A percentile compares a stretch with the other conserved stretches of the same genome.
phyloP scores from a whole-genome alignment of 2,888 invertebrate species.

The Tetranychus truncatus region DNA sequence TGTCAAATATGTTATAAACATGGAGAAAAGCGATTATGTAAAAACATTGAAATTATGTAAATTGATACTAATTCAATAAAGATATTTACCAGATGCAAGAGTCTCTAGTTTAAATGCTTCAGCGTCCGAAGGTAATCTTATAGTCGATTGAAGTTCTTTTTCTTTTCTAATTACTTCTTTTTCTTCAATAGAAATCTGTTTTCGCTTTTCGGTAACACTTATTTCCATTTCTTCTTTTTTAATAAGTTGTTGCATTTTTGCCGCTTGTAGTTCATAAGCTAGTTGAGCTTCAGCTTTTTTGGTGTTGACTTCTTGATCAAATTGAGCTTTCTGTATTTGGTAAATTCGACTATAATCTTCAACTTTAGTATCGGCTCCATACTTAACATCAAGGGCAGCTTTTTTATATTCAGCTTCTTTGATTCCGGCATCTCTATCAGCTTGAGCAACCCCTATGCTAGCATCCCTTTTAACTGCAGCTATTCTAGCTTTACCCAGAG shows the following conservation, averaged over 20 bases:
- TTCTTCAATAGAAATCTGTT: conserved; percentile 85
- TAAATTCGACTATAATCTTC: conserved; percentile 80
- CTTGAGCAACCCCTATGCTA: conserved; percentile 80
- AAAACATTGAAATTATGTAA: no score
- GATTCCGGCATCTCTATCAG: conserved; percentile 86
- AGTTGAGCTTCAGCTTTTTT: conserved; percentile 91
- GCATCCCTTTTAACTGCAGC: conserved; percentile 82
- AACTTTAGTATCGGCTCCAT: conserved; percentile 84
- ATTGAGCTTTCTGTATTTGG: conserved; percentile 85
- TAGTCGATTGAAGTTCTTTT: conserved; percentile 67
- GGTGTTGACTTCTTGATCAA: conserved; percentile 57
- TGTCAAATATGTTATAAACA: no score
- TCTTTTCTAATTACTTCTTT: conserved; percentile 85
- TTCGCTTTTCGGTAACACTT: conserved; percentile 80
- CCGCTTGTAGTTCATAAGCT: conserved; percentile 88
- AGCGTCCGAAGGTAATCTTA: conserved; percentile 81
- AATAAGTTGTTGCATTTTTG: conserved; percentile 82
- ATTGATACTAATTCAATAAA: no score
- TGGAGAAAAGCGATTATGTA: no score
- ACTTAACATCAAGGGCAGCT: conserved; percentile 86
- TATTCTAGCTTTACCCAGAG: conserved; percentile 71
- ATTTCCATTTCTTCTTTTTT: conserved; percentile 94
- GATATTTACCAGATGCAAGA: conserved; percentile 66
- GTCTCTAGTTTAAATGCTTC: conserved; percentile 72
- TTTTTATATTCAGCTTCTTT: conserved; percentile 92